Evolutionary conservation across 2,113 vertebrate species (phyloP), one percentile per base, ranked within the genome.

Genomic region (Echinops telfairi): DNA sequence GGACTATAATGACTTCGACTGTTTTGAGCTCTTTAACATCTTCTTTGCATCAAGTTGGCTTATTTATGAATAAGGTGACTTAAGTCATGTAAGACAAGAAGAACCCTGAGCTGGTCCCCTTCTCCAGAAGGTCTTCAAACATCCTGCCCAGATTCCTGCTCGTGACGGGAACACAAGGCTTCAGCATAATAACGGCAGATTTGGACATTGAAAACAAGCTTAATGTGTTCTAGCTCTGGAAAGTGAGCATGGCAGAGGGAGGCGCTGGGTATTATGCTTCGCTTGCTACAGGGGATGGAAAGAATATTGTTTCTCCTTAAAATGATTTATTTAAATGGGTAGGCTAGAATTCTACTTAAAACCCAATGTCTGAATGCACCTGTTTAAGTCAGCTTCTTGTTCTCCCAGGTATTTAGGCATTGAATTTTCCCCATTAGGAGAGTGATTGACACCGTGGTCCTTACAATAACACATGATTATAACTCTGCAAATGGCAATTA

Each of bases 391-490:
- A 98, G 97, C 97, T 98, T 98, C 98, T 98, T 98, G 97, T 98
- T 98, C 98, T 98, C 98, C 90, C 98, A 98, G 98, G 98, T 98
- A 98, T 98, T 98, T 97, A 98, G 97, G 98, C 97, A 98, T 97
- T 97, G 98, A 98, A 97, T 97, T 98, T 98, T 98, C 98, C 98
- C 98, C 98, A 98, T 98, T 98, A 98, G 98, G 98, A 97, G 97
- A 97, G 97, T 99, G 98, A 99, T 98, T 99, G 99, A 98, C 98
- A 99, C 98, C 96, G 96, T 98, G 98, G 98, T 98, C 98, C 98
- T 98, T 99, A 98, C 98, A 99, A 99, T 99, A 99, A 99, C 98
- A 99, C 98, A 98, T 98, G 98, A 99, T 98, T 99, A 98, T 98
- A 98, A 98, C 98, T 98, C 98, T 97, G 98, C 99, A 99, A 99